phyloP scores from a whole-genome alignment of 2,888 invertebrate species.

The Hymenopus coronatus region DNA sequence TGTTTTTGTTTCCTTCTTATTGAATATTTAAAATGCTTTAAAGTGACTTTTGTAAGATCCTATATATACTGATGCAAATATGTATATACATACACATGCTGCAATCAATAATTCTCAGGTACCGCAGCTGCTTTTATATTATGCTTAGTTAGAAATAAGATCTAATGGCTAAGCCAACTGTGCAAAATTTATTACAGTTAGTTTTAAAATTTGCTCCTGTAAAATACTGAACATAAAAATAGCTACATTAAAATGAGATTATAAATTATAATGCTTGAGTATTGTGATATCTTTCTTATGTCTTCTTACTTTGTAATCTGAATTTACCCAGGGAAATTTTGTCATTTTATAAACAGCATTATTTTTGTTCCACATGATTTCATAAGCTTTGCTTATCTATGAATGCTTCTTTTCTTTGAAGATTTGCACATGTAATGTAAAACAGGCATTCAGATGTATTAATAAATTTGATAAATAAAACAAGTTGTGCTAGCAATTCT shows the following conservation, averaged over 20 bases:
- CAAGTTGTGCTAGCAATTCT: neutral
- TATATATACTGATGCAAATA: neutral
- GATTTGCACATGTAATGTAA: neutral
- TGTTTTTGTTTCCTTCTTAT: too few relatives aligned
- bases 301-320: neutral
- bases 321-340: neutral
- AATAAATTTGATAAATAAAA: neutral
- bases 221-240: neutral
- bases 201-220: neutral
- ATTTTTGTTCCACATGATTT: neutral
- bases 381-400: neutral
- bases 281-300: neutral
- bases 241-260: neutral
- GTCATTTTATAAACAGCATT: neutral
- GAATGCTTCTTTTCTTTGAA: neutral
- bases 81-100: neutral
- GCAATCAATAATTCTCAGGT: neutral
- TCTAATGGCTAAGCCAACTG: neutral
- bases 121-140: neutral
- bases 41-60: too few relatives aligned
- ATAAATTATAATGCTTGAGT: neutral
- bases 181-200: neutral
- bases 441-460: neutral
- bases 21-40: too few relatives aligned
- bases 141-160: neutral